phyloP scores from a whole-genome alignment of 2,888 invertebrate genomes.

The Eubasilissa splendida region DNA sequence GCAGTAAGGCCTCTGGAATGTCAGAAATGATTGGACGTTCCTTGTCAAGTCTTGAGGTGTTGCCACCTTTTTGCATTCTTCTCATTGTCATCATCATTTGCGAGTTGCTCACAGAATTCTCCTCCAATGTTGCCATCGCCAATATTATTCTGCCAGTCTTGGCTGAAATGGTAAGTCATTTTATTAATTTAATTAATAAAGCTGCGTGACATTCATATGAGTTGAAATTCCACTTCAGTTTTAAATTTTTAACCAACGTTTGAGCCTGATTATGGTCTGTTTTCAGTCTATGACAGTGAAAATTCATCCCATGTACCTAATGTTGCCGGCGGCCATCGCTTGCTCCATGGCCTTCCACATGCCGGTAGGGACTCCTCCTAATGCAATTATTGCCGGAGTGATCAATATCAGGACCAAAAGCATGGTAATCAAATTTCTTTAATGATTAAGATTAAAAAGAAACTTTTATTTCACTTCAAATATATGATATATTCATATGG shows the following conservation, averaged over 20 bases:
- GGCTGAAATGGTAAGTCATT: constrained; percentile 78
- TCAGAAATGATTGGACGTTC: constrained; percentile 83
- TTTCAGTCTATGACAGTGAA: constrained; percentile 78
- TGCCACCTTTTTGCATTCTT: constrained; percentile 78
- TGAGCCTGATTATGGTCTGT: background rate
- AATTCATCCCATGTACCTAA: constrained; percentile 90
- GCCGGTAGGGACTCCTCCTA: constrained; percentile 95
- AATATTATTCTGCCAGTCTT: constrained; percentile 90
- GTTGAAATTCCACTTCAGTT: too few relatives aligned
- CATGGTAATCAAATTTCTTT: constrained; percentile 72
- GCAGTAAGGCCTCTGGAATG: constrained; percentile 85
- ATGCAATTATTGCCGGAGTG: constrained; percentile 92
- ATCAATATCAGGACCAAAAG: constrained; percentile 85
- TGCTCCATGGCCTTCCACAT: constrained; percentile 95
- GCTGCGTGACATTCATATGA: too few relatives aligned
- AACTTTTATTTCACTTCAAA: too few relatives aligned
- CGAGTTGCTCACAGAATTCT: constrained; percentile 89
- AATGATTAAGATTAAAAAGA: too few relatives aligned
- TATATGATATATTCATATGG: too few relatives aligned
- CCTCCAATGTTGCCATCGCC: constrained; percentile 92
- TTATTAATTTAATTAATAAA: background rate
- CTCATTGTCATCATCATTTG: constrained; percentile 85
- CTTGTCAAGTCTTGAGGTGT: constrained; percentile 76
- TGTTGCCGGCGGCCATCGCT: constrained; percentile 90
- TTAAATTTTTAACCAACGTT: too few relatives aligned